Base-by-base conservation (phyloP, 2,888 invertebrate species). In the Chrysotoxum bicinctum region DNA sequence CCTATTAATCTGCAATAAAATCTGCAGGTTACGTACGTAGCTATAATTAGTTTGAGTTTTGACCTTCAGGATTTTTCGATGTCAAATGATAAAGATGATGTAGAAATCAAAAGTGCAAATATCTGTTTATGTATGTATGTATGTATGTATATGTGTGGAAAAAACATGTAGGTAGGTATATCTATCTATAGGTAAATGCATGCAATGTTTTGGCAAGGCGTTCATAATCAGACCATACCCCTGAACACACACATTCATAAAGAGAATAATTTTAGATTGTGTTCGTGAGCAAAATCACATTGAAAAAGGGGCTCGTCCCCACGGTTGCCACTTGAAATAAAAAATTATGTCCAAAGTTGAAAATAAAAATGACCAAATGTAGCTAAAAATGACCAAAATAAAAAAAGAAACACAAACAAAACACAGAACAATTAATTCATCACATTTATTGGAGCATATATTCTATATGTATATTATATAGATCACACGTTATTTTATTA, bases 281-380 rank as follows among this genome's bases (percentile, higher is more conserved):
- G 19, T 77, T 45, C 35, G 60, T 72, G 62, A 43, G 26, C 30
- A 7, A 40, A 54, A 37, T 58, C 6, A 23, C 7, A 58, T 37
- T 35, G 21, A 32, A 60, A 82, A 77, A 64, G 83, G 78, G 83
- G 83, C 83, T 78, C 73, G 83, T 69, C 64, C 78, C 62, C n/a
- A n/a, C n/a, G n/a, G n/a, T n/a, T n/a, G n/a, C n/a, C n/a, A n/a
- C n/a, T n/a, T n/a, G n/a, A n/a, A n/a, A n/a, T n/a, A n/a, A n/a
- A n/a, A n/a, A n/a, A n/a, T n/a, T n/a, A n/a, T n/a, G n/a, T n/a
- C n/a, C n/a, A n/a, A n/a, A n/a, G n/a, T n/a, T n/a, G n/a, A n/a
- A n/a, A n/a, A n/a, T n/a, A n/a, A n/a, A n/a, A n/a, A n/a, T n/a
- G n/a, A n/a, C n/a, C n/a, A n/a, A n/a, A n/a, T n/a, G n/a, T n/a